Percentiles rank a stretch among this genome's conserved stretches.
phyloP scores from a whole-genome alignment of 2,888 invertebrate species.

The Xiphydria camelus region DNA sequence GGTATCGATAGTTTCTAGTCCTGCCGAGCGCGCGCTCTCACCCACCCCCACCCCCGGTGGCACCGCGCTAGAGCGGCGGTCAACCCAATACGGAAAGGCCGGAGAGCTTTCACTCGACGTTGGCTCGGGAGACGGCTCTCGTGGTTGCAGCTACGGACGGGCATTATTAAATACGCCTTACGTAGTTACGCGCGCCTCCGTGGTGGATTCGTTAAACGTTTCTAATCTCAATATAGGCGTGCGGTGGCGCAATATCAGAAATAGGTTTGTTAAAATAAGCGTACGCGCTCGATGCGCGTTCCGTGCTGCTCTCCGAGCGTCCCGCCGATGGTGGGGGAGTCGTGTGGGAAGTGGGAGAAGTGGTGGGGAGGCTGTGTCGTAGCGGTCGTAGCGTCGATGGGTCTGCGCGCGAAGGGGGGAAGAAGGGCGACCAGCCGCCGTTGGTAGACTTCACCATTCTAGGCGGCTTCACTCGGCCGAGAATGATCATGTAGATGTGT shows the following conservation, averaged over 20 bases:
- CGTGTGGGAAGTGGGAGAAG: not conserved
- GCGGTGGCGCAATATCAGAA: constrained; percentile 44
- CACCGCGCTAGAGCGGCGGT: too few relatives aligned
- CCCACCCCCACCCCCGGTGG: too few relatives aligned
- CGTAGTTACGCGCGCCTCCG: not conserved
- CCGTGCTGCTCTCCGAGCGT: constrained; percentile 27
- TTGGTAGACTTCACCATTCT: too few relatives aligned
- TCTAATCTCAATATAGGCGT: constrained; percentile 42
- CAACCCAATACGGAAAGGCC: too few relatives aligned
- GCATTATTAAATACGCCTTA: not conserved
- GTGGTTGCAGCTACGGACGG: not conserved
- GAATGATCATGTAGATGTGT: too few relatives aligned
- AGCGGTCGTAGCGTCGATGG: too few relatives aligned
- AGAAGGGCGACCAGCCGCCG: too few relatives aligned
- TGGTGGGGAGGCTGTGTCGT: too few relatives aligned
- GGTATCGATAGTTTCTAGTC: not conserved
- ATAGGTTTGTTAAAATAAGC: constrained; percentile 48
- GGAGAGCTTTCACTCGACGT: constrained; percentile 17
- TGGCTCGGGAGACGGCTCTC: not conserved
- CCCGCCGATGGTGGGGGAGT: too few relatives aligned
- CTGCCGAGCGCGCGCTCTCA: too few relatives aligned
- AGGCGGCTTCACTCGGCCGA: too few relatives aligned
- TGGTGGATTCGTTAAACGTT: constrained; percentile 29
- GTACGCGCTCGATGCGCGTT: constrained; percentile 38
- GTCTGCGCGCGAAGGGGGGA: too few relatives aligned